phyloP scores from a whole-genome alignment of 1,140 invertebrate species.

The Penaeus vannamei region DNA sequence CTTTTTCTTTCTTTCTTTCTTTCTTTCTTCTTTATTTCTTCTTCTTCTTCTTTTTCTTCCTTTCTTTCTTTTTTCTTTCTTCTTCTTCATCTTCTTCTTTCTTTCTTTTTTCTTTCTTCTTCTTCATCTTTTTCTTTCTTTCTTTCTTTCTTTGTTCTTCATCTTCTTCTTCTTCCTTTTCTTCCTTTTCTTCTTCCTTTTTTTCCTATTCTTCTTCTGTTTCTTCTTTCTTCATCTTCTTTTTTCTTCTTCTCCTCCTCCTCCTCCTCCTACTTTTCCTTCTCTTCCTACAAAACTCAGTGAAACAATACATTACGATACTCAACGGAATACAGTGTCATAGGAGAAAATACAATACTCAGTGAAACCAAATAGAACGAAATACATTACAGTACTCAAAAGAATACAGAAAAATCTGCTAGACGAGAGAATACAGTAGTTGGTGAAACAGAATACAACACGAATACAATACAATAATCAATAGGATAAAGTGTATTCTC shows the following conservation, averaged over 20 bases:
- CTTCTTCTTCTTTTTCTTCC: slow-evolving; percentile 13
- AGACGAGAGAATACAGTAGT: too few species aligned
- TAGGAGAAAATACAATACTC: too few species aligned
- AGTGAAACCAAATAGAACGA: too few species aligned
- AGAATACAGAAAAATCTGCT: too few species aligned
- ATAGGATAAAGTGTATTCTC: too few species aligned
- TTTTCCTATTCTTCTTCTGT: background rate
- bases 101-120: background rate
- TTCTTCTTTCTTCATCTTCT: background rate
- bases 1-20: too few species aligned
- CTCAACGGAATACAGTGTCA: too few species aligned
- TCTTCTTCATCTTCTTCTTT: background rate
- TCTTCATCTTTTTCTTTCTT: background rate
- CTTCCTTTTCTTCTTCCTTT: background rate
- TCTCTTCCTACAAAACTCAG: too few species aligned
- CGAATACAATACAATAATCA: too few species aligned
- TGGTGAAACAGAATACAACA: too few species aligned
- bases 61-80: slow-evolving; percentile 1
- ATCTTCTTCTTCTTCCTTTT: background rate
- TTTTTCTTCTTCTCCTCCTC: background rate
- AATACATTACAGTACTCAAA: too few species aligned
- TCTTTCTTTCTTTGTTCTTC: background rate
- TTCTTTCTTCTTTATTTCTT: slow-evolving; percentile 3
- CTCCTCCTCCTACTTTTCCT: background rate
- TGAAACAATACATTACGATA: too few species aligned